Base-by-base conservation (phyloP, 2,797 vertebrate species). In the Ctenopoma kingsleyae region DNA sequence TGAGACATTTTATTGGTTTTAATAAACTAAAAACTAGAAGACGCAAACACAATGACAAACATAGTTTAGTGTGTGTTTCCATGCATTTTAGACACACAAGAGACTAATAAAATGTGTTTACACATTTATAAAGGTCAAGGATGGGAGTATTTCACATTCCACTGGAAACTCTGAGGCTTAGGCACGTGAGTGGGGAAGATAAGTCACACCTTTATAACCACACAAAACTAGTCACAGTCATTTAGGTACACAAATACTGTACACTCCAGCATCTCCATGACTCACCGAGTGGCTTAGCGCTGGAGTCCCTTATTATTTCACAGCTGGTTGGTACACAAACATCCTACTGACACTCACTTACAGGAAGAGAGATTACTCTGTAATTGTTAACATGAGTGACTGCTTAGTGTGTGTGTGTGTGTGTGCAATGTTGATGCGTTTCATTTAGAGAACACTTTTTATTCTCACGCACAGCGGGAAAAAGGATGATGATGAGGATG, bases 341-440 rank as follows among this genome's bases (percentile, higher is more conserved):
- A 80, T 82, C 76, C 61, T 35, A 32, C 67, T 71, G 74, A 74
- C 76, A 78, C 68, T 80, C 20, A 62, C 52, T 78, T 61, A 84
- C 82, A 84, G 80, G 76, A 85, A 81, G 19, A 13, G 69, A 72
- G 67, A 85, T 88, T 84, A 78, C 56, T 13, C 22, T 65, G 40
- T 82, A 87, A 84, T 85, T 84, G 82, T 80, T 84, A 82, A 73
- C 79, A 88, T 81, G 75, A 82, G 62, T 44, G 25, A 20, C 40
- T 70, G 63, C 22, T 10, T 48, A 5, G 30, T 62, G 5, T 41
- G 22, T 66, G 32, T 70, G 41, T 57, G 27, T 46, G 22, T 61
- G 54, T 1, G 36, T 38, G 32, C n/a, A 35, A 36, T 8, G 40
- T 56, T 4, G 52, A 62, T 54, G 22, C 11, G 46, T 67, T 72